Conservation (phyloP, 2,113 vertebrate genomes). For the Cromileptes altivelis region DNA sequence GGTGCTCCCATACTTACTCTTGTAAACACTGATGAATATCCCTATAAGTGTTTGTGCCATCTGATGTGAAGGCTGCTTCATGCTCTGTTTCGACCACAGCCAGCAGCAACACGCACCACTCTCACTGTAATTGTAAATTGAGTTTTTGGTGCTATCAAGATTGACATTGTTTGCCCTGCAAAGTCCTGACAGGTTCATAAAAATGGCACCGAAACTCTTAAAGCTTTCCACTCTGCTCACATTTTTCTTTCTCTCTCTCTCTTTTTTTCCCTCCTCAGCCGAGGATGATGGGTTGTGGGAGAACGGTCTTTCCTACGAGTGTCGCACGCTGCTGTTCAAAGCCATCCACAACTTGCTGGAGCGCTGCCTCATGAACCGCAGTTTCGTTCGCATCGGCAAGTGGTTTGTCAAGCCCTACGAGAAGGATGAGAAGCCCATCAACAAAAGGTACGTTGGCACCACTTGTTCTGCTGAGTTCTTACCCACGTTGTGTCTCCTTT, state of each 20-base stretch:
- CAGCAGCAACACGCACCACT: neutral
- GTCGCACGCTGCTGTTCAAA: conserved; percentile 97
- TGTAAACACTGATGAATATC: conserved; percentile 36
- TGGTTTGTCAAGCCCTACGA: conserved; percentile 98
- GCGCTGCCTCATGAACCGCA: conserved; percentile 94
- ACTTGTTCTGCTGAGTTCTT: neutral
- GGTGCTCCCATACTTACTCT: conserved; percentile 23
- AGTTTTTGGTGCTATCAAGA: conserved; percentile 12
- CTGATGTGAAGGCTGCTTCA: conserved; percentile 24
- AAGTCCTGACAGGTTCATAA: conserved; percentile 1
- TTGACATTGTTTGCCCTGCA: neutral
- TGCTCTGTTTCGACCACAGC: neutral
- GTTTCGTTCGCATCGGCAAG: conserved; percentile 93
- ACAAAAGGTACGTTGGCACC: conserved; percentile 67
- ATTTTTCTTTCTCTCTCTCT: neutral
- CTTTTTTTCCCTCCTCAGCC: conserved; percentile 31
- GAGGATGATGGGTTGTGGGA: conserved; percentile 97
- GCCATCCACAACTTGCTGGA: conserved; percentile 97
- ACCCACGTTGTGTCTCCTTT: neutral
- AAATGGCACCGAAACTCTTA: neutral
- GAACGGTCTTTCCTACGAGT: conserved; percentile 97
- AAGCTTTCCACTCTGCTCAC: neutral
- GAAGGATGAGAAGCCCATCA: conserved; percentile 94
- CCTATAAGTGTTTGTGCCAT: conserved; percentile 21
- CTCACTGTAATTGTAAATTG: neutral